Evolutionary conservation across 2,797 vertebrate species (phyloP).

Genomic region (Lepus townsendii): DNA sequence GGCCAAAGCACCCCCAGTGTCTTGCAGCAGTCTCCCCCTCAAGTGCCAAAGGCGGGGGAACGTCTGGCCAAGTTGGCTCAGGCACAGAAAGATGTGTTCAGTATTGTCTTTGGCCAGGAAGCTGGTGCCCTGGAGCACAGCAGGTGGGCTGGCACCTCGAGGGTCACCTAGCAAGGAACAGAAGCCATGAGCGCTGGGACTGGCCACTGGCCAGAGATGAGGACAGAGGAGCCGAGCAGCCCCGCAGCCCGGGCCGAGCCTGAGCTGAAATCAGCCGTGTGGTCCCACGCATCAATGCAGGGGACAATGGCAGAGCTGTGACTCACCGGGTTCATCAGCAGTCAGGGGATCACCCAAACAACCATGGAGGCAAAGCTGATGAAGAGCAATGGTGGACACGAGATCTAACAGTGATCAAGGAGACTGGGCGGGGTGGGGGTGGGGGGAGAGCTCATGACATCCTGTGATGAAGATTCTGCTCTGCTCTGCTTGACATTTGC

Average conservation of each 20-base stretch:
- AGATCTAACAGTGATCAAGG: background rate
- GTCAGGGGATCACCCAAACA: background rate
- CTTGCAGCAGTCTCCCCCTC: background rate
- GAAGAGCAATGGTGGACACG: background rate
- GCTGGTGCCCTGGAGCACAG: background rate
- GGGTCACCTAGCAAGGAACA: background rate
- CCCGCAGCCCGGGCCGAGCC: background rate
- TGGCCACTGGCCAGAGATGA: background rate
- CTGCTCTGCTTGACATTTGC: background rate
- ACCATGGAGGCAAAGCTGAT: background rate
- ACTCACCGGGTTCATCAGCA: background rate
- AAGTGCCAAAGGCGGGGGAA: background rate
- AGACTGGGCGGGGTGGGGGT: accelerated
- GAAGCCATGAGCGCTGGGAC: background rate
- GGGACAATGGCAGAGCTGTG: background rate
- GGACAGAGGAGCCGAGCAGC: background rate
- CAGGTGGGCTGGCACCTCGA: background rate
- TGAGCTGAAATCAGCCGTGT: background rate
- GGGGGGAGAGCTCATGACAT: accelerated
- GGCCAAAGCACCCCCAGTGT: background rate
- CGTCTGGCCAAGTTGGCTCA: background rate
- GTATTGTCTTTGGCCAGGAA: background rate
- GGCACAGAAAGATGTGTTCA: background rate
- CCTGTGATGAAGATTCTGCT: background rate
- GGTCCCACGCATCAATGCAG: background rate